Base-by-base conservation (phyloP, 1,140 invertebrate genomes). In the Papilio helenus region DNA sequence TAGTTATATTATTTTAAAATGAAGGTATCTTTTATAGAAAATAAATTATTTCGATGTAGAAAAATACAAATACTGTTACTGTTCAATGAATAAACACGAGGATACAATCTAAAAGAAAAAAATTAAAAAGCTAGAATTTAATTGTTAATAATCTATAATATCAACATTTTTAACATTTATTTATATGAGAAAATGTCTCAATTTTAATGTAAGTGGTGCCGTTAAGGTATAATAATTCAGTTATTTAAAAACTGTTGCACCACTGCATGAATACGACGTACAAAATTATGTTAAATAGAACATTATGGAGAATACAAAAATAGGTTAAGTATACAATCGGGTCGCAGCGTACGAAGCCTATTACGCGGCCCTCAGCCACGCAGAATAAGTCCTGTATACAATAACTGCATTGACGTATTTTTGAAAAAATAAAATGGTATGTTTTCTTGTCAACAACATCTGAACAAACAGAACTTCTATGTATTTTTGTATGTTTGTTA, bases 241-340 rank as follows among this genome's bases (percentile, higher is more conserved):
- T 29, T 68, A 5, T 68, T 68, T 68, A 29, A 20, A 34, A 58
- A 61, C 61, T 68, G 61, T 29, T 68, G 61, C 23, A 16, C 16
- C 20, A 14, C 14, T 68, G 14, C 3, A 3, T 68, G 61, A 68
- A 68, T 68, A 34, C 14, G 26, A 3, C 61, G 12, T 29, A 68
- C 4, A 29, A 29, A 61, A 68, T 34, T 29, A 68, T 68, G 61
- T 68, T 29, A 29, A 68, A 26, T 12, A 65, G 23, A 68, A 68
- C 61, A 68, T 68, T 68, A 26, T 68, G 61, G 26, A 68, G 61
- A 29, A 26, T 68, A 29, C 61, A 68, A 7, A 68, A 68, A 68
- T 68, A 68, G 61, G 61, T 68, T 68, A 68, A 68, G 61, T 68
- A 68, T 3, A 68, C 61, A 68, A 68, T 68, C 61, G 26, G 61